Evolutionary conservation across 2,888 invertebrate genomes (phyloP).

Genomic region (Drosophila siamana): DNA sequence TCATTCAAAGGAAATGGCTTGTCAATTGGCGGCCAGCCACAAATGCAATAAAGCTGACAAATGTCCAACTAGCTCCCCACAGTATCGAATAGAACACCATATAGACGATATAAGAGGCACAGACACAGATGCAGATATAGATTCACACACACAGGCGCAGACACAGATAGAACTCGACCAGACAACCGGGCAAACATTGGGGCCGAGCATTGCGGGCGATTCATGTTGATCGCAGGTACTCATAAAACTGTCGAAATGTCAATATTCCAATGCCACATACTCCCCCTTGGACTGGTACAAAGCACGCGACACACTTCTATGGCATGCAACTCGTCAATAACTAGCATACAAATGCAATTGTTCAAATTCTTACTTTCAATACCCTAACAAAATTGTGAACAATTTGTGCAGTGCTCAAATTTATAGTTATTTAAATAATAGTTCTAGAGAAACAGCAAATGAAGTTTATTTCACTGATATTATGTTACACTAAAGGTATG

Average conservation of each 20-base stretch:
- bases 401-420: too few relatives aligned
- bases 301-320: conserved; percentile 25
- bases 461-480: too few relatives aligned
- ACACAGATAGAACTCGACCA: conserved; percentile 12
- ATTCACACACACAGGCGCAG: background rate
- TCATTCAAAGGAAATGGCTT: conserved; percentile 62
- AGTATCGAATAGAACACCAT: background rate
- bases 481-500: too few relatives aligned
- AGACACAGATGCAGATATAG: conserved; percentile 17
- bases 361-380: conserved; percentile 1
- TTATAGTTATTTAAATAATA: too few relatives aligned
- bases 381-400: conserved; percentile 9
- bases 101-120: background rate
- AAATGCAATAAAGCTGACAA: conserved; percentile 78
- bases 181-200: conserved; percentile 33
- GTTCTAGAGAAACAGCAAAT: too few relatives aligned
- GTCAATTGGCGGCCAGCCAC: conserved; percentile 76
- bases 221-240: conserved; percentile 74
- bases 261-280: conserved; percentile 64
- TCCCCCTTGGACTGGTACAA: conserved; percentile 8
- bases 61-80: conserved; percentile 67
- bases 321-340: conserved; percentile 54
- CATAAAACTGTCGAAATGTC: conserved; percentile 79
- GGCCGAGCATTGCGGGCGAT: background rate
- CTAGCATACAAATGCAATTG: conserved; percentile 16